Base-by-base conservation (phyloP, 2,797 vertebrate genomes). In the Morelia viridis region DNA sequence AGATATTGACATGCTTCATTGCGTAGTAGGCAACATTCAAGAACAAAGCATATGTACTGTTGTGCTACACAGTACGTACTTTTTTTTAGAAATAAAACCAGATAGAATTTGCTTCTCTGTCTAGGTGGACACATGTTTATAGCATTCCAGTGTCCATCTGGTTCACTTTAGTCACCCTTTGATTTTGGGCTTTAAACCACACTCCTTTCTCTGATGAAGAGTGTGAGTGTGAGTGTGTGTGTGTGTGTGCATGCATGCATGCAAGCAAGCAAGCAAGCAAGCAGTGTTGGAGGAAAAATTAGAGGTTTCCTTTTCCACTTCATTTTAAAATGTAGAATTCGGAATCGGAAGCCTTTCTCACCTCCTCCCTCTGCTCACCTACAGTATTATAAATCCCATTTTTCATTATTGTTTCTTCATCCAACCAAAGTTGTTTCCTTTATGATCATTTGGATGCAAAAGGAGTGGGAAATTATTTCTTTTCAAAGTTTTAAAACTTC, bases 141-240 rank as follows among this genome's bases (percentile, higher is more conserved):
- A 80, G 57, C 56, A 58, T 80, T 62, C 62, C 80, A 62, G 46
- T 1, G 58, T 46, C 80, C 91, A 94, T 86, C 91, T 89, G 93
- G 85, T 90, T 93, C 80, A 41, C 64, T 85, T 89, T 92, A 92
- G 91, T 85, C 76, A 65, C 76, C 84, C 83, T 89, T 85, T 80
- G 84, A 65, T 65, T 92, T 92, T 31, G 57, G 84, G 88, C 65
- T 41, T 92, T 65, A 64, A 84, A 87, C 65, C 71, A 83, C 50
- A 86, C 84, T 13, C 58, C n/a, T 85, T 76, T 90, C 85, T 71
- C 83, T 57, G 46, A 61, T 28, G 58, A 88, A 68, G 62, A 53
- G 50, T 57, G 5, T 80, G 28, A 50, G 19, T 80, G 41, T 4
- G 86, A 56, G 28, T 35, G 26, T 5, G 61, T 53, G 41, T 17